Conservation (phyloP, 2,888 invertebrate species). For the Colletes collaris region DNA sequence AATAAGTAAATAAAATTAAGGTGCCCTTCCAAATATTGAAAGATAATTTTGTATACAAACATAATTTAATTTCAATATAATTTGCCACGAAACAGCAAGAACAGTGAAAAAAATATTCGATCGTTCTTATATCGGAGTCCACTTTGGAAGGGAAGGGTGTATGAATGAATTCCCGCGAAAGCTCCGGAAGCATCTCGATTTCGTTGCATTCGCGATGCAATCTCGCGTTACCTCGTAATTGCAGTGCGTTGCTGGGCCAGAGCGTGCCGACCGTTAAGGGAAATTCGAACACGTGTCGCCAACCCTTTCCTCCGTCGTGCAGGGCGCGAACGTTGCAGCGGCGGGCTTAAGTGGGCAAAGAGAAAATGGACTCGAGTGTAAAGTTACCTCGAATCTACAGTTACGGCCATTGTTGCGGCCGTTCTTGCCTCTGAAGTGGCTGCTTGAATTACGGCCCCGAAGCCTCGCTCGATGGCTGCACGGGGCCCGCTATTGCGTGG, state of each 20-base stretch:
- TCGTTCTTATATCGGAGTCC: too few species aligned
- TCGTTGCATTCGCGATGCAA: background rate
- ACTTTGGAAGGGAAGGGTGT: too few species aligned
- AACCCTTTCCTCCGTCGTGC: constrained; percentile 39
- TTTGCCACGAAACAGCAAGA: too few species aligned
- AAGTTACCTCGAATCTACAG: constrained; percentile 76
- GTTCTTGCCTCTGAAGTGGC: constrained; percentile 70
- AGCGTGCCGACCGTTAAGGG: constrained; percentile 56
- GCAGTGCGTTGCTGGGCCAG: constrained; percentile 13
- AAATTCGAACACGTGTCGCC: constrained; percentile 66
- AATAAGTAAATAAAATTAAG: too few species aligned
- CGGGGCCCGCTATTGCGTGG: constrained; percentile 28
- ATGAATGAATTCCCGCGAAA: background rate
- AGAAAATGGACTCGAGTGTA: constrained; percentile 71
- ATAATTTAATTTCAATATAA: too few species aligned
- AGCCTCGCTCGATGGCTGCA: constrained; percentile 41
- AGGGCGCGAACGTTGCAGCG: constrained; percentile 58
- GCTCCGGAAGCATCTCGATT: constrained; percentile 10
- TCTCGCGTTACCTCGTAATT: constrained; percentile 65
- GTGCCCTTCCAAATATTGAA: too few species aligned
- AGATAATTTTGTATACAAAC: too few species aligned
- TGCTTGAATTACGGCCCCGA: constrained; percentile 72
- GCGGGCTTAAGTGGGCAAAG: constrained; percentile 55
- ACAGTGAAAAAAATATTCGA: too few species aligned
- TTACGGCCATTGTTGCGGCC: constrained; percentile 71